These are phyloP conservation scores for Noctua pronuba DNA, from an alignment of 2,888 invertebrate genomes.

Conservation along the genomic window DNA sequence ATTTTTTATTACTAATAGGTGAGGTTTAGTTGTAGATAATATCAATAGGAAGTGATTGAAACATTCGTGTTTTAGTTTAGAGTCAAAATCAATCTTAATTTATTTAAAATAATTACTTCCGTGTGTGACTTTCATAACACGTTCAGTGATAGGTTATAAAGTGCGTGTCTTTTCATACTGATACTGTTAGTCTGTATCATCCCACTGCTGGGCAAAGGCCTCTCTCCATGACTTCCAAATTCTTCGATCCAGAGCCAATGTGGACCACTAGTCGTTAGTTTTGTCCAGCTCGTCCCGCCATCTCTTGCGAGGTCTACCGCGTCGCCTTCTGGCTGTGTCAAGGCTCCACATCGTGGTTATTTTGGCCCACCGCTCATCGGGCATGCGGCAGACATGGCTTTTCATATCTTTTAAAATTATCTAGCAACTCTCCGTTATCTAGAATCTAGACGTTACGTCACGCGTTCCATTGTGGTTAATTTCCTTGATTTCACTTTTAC, in stretches of 20 bases:
- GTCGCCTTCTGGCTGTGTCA: no score
- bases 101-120: background rate
- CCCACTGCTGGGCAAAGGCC: no score
- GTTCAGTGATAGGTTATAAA: background rate
- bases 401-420: background rate
- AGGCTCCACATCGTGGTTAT: no score
- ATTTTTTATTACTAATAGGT: constrained; percentile 10
- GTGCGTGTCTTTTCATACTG: background rate
- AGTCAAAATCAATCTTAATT: background rate
- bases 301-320: no score
- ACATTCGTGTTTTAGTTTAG: constrained; percentile 23
- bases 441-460: constrained; percentile 29
- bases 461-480: constrained; percentile 23
- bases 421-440: constrained; percentile 15
- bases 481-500: constrained; percentile 25
- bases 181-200: no score
- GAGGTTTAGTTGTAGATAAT: constrained; percentile 5
- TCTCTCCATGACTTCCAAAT: no score
- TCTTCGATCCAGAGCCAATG: no score
- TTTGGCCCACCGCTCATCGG: no score
- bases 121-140: background rate
- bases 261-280: no score
- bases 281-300: no score
- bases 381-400: no score
- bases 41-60: constrained; percentile 23